These are phyloP conservation scores for Saccostrea cuccullata DNA, from an alignment of 1,140 invertebrate species.

Conservation along the genomic window DNA sequence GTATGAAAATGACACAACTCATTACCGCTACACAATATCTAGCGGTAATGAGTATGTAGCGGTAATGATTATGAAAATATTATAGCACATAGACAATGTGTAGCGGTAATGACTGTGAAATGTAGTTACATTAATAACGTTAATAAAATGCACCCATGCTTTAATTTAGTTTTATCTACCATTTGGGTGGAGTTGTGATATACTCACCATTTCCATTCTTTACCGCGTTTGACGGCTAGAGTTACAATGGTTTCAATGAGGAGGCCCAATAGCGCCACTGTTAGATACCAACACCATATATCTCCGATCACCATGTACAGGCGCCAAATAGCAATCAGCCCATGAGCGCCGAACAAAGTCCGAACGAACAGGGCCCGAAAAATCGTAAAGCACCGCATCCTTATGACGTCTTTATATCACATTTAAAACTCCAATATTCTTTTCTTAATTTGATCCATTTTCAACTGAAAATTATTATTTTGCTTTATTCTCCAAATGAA, in stretches of 20 bases:
- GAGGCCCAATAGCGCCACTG: slow-evolving; percentile 67
- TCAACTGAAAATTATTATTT: background rate
- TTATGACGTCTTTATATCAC: background rate
- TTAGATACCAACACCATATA: slow-evolving; percentile 73
- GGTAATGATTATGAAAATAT: too few relatives aligned
- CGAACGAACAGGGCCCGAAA: slow-evolving; percentile 72
- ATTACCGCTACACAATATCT: too few relatives aligned
- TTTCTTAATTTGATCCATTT: background rate
- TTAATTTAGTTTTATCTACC: too few relatives aligned
- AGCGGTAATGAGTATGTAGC: too few relatives aligned
- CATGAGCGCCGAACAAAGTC: slow-evolving; percentile 73
- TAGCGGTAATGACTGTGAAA: background rate
- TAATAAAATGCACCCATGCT: too few relatives aligned
- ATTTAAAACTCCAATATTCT: background rate
- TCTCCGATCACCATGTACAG: slow-evolving; percentile 73
- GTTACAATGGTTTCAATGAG: slow-evolving; percentile 74
- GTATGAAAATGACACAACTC: too few relatives aligned
- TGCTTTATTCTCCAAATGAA: background rate
- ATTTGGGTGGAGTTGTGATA: too few relatives aligned
- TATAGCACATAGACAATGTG: too few relatives aligned
- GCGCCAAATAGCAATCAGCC: slow-evolving; percentile 75
- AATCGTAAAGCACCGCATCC: slow-evolving; percentile 69
- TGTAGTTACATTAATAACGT: background rate
- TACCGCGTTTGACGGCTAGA: slow-evolving; percentile 71
- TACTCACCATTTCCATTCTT: slow-evolving; percentile 78